phyloP scores from a whole-genome alignment of 2,888 invertebrate genomes.

The Pollenia amentaria region DNA sequence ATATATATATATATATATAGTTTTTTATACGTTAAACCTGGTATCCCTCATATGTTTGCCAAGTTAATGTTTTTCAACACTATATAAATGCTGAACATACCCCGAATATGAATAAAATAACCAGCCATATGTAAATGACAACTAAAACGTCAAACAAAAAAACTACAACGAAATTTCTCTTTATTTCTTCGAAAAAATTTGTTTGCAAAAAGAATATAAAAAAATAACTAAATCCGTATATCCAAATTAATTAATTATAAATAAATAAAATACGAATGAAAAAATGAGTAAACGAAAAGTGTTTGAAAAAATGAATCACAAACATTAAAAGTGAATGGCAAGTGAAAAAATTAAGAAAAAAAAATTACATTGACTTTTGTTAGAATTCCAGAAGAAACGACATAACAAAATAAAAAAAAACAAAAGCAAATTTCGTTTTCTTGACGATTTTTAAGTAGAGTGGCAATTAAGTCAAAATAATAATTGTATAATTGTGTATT shows the following conservation, averaged over 20 bases:
- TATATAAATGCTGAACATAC: conserved; percentile 35
- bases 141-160: conserved; percentile 73
- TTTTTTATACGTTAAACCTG: too few relatives aligned
- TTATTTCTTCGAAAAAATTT: conserved; percentile 69
- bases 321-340: conserved; percentile 54
- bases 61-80: conserved; percentile 11
- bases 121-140: conserved; percentile 69
- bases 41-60: too few relatives aligned
- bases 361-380: conserved; percentile 55
- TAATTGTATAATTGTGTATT: conserved; percentile 59
- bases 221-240: conserved; percentile 34
- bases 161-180: conserved; percentile 74
- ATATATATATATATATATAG: too few relatives aligned
- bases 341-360: conserved; percentile 32
- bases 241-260: conserved; percentile 40
- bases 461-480: conserved; percentile 36
- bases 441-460: conserved; percentile 37
- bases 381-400: conserved; percentile 70
- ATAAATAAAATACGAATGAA: conserved; percentile 32
- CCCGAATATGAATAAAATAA: conserved; percentile 16
- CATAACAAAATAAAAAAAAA: conserved; percentile 59
- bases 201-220: conserved; percentile 66
- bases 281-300: conserved; percentile 52
- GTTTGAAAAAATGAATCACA: conserved; percentile 57
- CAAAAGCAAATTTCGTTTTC: conserved; percentile 54